Conservation (phyloP, 2,797 vertebrate genomes). For the Harpia harpyja region DNA sequence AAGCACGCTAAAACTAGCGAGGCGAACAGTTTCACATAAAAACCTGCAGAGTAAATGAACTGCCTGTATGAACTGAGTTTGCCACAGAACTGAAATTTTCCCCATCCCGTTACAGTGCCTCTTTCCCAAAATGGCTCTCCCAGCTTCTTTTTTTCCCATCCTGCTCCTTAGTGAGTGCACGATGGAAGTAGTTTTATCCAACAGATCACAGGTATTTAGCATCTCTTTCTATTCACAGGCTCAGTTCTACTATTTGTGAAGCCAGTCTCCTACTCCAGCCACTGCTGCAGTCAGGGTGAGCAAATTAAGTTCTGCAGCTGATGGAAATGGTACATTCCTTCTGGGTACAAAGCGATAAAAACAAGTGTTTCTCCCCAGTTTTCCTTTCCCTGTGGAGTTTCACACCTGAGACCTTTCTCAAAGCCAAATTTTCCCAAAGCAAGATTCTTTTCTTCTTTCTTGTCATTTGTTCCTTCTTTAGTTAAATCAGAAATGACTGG, state of each 20-base stretch:
- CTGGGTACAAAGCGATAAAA: not conserved
- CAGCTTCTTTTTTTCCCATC: not conserved
- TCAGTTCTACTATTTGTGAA: not conserved
- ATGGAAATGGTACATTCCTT: not conserved
- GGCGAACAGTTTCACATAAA: not conserved
- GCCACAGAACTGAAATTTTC: not conserved
- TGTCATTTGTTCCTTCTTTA: not conserved
- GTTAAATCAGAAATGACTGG: not conserved
- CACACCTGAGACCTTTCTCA: not conserved
- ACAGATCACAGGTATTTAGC: not conserved
- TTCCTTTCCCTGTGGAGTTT: not conserved
- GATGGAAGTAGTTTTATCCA: not conserved
- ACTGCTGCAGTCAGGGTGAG: not conserved
- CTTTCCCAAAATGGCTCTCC: not conserved
- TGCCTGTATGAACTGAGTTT: not conserved
- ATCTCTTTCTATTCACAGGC: not conserved
- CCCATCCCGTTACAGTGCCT: not conserved
- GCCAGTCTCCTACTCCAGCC: not conserved
- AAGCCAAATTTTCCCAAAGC: not conserved
- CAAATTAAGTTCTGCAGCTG: not conserved
- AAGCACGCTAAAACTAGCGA: not conserved
- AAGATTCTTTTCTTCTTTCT: not conserved
- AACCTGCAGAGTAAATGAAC: not conserved
- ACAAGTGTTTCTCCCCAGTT: not conserved
- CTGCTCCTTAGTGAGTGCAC: not conserved